Evolutionary conservation across 2,113 vertebrate species (phyloP).

Genomic region (Scortum barcoo): DNA sequence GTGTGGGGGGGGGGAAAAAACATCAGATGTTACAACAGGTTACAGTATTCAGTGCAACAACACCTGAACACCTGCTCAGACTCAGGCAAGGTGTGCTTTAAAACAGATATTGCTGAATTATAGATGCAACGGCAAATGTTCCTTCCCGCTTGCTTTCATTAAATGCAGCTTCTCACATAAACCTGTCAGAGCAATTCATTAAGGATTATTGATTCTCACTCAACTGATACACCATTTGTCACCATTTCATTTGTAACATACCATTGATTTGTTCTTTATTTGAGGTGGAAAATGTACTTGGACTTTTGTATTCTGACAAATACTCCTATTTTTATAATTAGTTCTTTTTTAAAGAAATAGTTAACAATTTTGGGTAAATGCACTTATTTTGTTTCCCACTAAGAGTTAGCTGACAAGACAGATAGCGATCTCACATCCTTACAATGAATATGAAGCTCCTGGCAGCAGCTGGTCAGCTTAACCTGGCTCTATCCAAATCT

Average conservation of each 20-base stretch:
- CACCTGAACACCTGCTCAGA: constrained; percentile 49
- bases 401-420: neutral
- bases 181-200: constrained; percentile 19
- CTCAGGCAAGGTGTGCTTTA: constrained; percentile 11
- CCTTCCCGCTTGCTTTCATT: neutral
- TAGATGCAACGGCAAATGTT: neutral
- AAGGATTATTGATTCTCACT: constrained; percentile 40
- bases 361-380: neutral
- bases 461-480: neutral
- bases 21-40: constrained; percentile 38
- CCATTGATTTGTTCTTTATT: constrained; percentile 18
- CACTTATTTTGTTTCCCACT: neutral
- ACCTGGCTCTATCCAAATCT: neutral
- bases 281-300: neutral
- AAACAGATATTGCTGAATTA: constrained; percentile 21
- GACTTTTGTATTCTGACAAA: neutral
- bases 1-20: constrained; percentile 16
- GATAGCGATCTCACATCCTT: neutral
- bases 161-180: neutral
- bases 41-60: constrained; percentile 4
- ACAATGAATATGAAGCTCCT: neutral
- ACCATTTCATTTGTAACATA: constrained; percentile 26
- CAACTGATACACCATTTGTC: constrained; percentile 29
- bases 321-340: neutral
- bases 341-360: neutral